These are phyloP conservation scores for Heliconius sara DNA, from an alignment of 2,888 invertebrate genomes.

Conservation along the genomic window DNA sequence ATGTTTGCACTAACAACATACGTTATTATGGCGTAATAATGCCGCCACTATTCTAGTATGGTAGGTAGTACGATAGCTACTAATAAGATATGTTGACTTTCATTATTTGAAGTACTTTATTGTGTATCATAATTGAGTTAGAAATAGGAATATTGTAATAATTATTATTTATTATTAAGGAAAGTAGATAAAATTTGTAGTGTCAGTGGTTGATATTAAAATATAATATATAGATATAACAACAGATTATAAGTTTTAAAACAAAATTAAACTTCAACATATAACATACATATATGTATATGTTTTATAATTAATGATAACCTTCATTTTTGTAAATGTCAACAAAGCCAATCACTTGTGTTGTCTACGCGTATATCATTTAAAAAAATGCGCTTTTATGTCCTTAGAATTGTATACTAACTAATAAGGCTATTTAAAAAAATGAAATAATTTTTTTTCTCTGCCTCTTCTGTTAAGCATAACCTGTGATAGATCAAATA, in stretches of 20 bases:
- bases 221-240: not conserved
- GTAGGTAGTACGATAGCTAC: no score
- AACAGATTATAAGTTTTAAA: not conserved
- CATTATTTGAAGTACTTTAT: not conserved
- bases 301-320: slow-evolving; percentile 24
- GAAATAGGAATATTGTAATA: no score
- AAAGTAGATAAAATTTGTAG: not conserved
- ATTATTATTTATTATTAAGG: not conserved
- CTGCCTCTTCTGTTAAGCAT: not conserved
- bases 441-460: no score
- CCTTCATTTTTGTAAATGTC: slow-evolving; percentile 34
- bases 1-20: slow-evolving; percentile 10
- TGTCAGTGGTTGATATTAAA: not conserved
- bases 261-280: not conserved
- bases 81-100: not conserved
- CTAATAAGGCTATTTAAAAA: not conserved
- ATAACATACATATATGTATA: not conserved
- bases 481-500: not conserved
- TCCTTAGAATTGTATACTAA: not conserved
- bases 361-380: slow-evolving; percentile 4
- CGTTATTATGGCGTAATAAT: slow-evolving; percentile 18
- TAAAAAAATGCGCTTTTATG: not conserved
- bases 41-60: not conserved
- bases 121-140: not conserved
- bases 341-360: slow-evolving; percentile 24